phyloP scores from a whole-genome alignment of 2,797 vertebrate genomes.

The Rhinatrema bivittatum region DNA sequence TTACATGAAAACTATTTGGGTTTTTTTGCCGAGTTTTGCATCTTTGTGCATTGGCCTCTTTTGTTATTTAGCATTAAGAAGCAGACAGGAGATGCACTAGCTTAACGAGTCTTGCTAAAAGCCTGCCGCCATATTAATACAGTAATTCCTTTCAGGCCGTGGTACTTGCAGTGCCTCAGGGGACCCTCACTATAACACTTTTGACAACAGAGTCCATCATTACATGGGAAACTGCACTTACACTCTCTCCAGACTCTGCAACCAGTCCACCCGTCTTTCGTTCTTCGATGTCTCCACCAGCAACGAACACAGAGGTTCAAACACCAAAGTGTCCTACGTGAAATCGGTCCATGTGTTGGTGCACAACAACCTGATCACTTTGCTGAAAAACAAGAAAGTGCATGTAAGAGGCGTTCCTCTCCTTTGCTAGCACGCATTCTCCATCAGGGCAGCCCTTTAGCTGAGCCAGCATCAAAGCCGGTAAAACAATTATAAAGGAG shows the following conservation, averaged over 20 bases:
- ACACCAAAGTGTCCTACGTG: constrained; percentile 72
- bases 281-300: constrained; percentile 71
- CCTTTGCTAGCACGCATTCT: no score
- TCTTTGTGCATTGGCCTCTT: no score
- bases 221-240: constrained; percentile 86
- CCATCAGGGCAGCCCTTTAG: no score
- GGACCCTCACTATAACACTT: constrained; percentile 80
- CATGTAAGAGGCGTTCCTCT: constrained; percentile 67
- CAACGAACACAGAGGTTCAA: constrained; percentile 72
- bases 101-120: no score
- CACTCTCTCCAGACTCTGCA: constrained; percentile 68
- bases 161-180: constrained; percentile 74
- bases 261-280: constrained; percentile 42
- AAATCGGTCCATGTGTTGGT: constrained; percentile 63
- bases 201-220: constrained; percentile 65
- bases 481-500: no score
- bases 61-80: no score
- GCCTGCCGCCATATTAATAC: no score
- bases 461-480: no score
- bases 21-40: no score
- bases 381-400: constrained; percentile 67
- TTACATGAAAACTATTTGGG: no score
- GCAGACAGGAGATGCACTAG: no score
- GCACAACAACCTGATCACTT: constrained; percentile 42
- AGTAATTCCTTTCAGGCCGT: constrained; percentile 15